Conservation (phyloP, 2,797 vertebrate species). For the Distichodus sexfasciatus region DNA sequence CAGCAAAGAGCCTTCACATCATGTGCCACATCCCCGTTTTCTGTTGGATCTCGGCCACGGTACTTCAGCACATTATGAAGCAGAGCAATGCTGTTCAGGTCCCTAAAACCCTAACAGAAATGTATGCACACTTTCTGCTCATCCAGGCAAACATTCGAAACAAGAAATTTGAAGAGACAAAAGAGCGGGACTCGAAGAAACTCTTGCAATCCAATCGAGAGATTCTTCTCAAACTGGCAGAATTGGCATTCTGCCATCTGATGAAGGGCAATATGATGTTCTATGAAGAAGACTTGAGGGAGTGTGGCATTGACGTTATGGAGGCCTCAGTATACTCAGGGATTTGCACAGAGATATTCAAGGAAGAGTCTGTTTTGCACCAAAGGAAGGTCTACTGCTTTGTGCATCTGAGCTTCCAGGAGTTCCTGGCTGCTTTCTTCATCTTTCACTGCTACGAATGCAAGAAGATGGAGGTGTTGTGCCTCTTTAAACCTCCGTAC, state of each 20-base stretch:
- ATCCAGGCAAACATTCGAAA: constrained; percentile 26
- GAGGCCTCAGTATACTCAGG: constrained; percentile 29
- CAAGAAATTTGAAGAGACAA: not conserved
- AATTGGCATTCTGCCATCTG: constrained; percentile 34
- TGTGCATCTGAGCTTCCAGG: constrained; percentile 39
- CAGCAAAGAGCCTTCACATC: constrained; percentile 6
- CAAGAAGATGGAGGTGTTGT: constrained; percentile 25
- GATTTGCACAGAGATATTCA: constrained; percentile 33
- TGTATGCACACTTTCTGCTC: constrained; percentile 40
- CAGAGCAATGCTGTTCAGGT: not conserved
- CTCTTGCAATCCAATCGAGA: not conserved
- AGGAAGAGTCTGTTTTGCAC: constrained; percentile 19
- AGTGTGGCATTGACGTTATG: constrained; percentile 20
- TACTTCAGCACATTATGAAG: constrained; percentile 28
- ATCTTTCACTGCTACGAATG: constrained; percentile 19
- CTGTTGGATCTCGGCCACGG: constrained; percentile 44
- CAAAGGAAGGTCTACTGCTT: constrained; percentile 37
- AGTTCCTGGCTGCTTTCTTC: constrained; percentile 37
- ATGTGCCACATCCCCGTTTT: constrained; percentile 48
- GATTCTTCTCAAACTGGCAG: constrained; percentile 18
- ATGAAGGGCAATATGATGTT: constrained; percentile 31
- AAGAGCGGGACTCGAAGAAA: not conserved
- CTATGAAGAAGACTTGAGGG: constrained; percentile 30
- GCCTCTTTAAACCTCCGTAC: not conserved
- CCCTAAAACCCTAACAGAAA: constrained; percentile 45